Percentiles rank a stretch among this genome's conserved stretches.
Evolutionary conservation across 2,888 invertebrate genomes (phyloP).

Genomic region (Matsumyia berberina): DNA sequence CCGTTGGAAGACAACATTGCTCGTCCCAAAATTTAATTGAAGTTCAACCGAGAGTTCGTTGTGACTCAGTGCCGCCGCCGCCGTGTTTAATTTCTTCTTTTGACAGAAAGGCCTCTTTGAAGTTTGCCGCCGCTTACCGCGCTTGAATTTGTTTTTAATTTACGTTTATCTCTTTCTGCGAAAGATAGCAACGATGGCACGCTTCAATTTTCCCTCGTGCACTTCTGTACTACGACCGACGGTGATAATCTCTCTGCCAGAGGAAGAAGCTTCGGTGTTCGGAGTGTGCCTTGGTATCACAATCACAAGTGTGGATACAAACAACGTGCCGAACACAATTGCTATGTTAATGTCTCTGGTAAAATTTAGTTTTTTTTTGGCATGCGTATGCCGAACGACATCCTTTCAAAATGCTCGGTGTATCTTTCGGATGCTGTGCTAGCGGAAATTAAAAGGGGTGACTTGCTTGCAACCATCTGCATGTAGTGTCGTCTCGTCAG

Average conservation of each 20-base stretch:
- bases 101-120: constrained; percentile 33
- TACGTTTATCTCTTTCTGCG: neutral
- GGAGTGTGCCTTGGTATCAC: constrained; percentile 18
- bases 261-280: constrained; percentile 12
- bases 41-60: constrained; percentile 30
- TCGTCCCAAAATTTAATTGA: constrained; percentile 58
- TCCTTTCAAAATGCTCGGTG: constrained; percentile 25
- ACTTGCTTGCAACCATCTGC: constrained; percentile 15
- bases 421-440: constrained; percentile 19
- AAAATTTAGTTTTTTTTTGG: constrained; percentile 56
- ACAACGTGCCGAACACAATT: constrained; percentile 32
- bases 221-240: neutral
- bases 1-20: constrained; percentile 21
- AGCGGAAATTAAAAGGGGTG: constrained; percentile 3
- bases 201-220: constrained; percentile 28
- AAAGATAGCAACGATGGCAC: constrained; percentile 28
- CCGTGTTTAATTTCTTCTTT: constrained; percentile 23
- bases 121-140: constrained; percentile 32
- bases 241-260: constrained; percentile 35
- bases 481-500: neutral
- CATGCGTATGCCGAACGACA: constrained; percentile 44
- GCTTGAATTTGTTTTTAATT: constrained; percentile 18
- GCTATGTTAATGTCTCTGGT: constrained; percentile 54
- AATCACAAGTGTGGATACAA: neutral
- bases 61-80: neutral